A percentile compares a stretch with the other conserved stretches of the same genome.
These are phyloP conservation scores for Craterocephalus amniculus DNA, from an alignment of 2,797 vertebrate species.

Conservation along the genomic window DNA sequence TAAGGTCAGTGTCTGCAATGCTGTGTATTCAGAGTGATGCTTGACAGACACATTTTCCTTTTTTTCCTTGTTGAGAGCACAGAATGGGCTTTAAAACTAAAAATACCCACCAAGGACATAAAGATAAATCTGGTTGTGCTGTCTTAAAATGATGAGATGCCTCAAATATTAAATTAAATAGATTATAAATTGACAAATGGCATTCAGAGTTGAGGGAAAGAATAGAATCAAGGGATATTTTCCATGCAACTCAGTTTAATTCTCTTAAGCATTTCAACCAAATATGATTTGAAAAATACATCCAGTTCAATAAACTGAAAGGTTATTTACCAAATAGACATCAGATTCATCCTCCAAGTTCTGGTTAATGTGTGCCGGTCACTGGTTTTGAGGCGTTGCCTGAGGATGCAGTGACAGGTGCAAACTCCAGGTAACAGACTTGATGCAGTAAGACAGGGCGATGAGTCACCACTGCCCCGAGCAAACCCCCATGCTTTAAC, in stretches of 20 bases:
- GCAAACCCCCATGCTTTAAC: constrained; percentile 63
- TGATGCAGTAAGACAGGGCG: constrained; percentile 71
- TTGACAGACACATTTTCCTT: neutral
- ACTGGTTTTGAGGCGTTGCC: constrained; percentile 21
- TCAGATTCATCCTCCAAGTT: neutral
- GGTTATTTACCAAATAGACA: neutral
- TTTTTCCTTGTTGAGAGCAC: neutral
- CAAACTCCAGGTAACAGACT: constrained; percentile 73
- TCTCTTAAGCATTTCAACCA: neutral
- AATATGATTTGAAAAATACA: neutral
- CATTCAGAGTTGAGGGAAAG: neutral
- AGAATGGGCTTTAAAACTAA: neutral
- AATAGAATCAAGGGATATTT: neutral
- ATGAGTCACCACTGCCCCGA: constrained; percentile 68
- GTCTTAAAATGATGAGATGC: neutral
- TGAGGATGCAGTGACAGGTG: constrained; percentile 60
- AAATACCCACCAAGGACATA: neutral
- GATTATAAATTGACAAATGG: neutral
- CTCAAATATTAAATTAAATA: neutral
- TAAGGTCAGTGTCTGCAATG: neutral
- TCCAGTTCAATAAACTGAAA: neutral
- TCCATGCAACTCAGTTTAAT: neutral
- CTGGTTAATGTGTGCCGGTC: constrained; percentile 19
- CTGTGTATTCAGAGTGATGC: neutral
- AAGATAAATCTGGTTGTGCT: neutral